These are phyloP conservation scores for Tragelaphus strepsiceros DNA, from an alignment of 2,113 vertebrate genomes.

Conservation along the genomic window DNA sequence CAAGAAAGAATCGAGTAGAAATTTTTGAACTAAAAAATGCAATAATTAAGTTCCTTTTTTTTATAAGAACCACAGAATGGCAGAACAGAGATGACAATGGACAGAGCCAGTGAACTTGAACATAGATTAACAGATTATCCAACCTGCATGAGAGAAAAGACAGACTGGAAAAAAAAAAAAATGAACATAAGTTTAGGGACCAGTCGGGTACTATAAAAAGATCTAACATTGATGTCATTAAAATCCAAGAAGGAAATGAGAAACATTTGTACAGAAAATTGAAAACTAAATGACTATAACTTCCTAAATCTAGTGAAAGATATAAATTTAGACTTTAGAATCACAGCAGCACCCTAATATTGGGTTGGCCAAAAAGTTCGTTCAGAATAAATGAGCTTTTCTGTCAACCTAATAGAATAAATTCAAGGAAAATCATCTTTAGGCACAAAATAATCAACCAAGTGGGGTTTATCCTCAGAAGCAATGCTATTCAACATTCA, in stretches of 20 bases:
- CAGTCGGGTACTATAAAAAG: neutral
- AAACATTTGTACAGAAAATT: neutral
- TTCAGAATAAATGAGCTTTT: neutral
- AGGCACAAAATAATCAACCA: neutral
- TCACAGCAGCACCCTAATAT: neutral
- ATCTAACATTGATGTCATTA: neutral
- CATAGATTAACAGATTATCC: neutral
- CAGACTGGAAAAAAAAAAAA: neutral
- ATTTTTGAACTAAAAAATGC: neutral
- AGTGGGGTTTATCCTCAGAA: neutral
- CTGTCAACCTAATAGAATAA: neutral
- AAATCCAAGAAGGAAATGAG: neutral
- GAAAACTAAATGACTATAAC: neutral
- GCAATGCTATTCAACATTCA: neutral
- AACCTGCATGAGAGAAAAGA: neutral
- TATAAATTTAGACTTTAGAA: neutral
- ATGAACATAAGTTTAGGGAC: neutral
- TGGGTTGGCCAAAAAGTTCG: neutral
- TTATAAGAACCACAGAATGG: neutral
- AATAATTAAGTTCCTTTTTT: neutral
- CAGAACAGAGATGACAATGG: neutral
- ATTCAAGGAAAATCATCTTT: neutral
- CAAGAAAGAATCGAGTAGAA: neutral
- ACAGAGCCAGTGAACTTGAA: neutral
- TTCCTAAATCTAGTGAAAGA: neutral